Evolutionary conservation across 2,797 vertebrate species (phyloP), one percentile per base, ranked within the genome.

Genomic region (Anabas testudineus): DNA sequence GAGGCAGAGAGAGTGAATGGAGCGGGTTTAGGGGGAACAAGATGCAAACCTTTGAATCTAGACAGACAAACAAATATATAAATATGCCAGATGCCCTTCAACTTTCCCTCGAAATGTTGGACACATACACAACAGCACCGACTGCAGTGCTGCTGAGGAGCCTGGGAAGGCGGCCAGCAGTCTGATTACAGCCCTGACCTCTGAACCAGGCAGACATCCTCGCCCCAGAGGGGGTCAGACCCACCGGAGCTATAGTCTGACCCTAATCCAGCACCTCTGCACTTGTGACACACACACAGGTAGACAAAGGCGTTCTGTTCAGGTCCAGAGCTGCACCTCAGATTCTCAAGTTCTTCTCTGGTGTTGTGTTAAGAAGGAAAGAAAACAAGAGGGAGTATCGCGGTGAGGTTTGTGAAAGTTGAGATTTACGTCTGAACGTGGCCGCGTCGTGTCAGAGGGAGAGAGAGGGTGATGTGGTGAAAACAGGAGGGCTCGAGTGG

Each of bases 121-220:
- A 76, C 42, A 54, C 34, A 55, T 42, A 71, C 59, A 78, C 56
- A 77, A 19, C 4, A 77, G 61, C 15, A 7, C 86, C 71, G 74
- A 78, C 61, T 76, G 30, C 71, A 54, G 52, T 61, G 67, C 74
- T 62, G 75, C 81, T 28, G 57, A 87, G 85, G 68, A 89, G 78
- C 82, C 90, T 93, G 91, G 90, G 93, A 93, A 94, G 91, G 80
- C 90, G 80, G 90, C 90, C 90, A 90, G 86, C 77, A 86, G 90
- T 90, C 89, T 93, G 91, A 94, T 93, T 94, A 85, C 89, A 85
- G 75, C 89, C 68, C 15, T 87, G 92, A 94, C 91, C 92, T 87
- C 65, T 88, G 90, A 83, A 75, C 85, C 34, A 52, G 73, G 76
- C 87, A 82, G 85, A 88, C 86, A 90, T 88, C 90, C 88, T 87